These are phyloP conservation scores for Heterochromis multidens DNA, from an alignment of 2,113 vertebrate species.

Conservation along the genomic window DNA sequence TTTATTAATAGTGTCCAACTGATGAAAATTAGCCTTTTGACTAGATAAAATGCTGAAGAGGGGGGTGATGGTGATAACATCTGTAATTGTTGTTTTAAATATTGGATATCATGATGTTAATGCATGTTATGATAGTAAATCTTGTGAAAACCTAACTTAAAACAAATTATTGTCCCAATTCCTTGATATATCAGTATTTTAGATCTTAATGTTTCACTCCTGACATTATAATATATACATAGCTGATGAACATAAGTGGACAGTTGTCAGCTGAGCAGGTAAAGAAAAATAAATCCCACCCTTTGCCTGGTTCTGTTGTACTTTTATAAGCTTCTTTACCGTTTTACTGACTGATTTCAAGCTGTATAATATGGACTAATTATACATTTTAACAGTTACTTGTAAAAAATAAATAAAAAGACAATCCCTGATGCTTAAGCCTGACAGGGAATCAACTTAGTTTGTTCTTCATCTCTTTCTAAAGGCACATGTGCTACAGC, in stretches of 20 bases:
- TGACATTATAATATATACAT: neutral
- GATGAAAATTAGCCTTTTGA: rapidly evolving
- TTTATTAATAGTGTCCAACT: neutral
- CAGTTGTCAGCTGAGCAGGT: neutral
- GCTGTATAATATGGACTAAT: neutral
- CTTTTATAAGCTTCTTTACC: neutral
- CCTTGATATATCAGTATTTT: neutral
- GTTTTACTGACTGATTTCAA: rapidly evolving
- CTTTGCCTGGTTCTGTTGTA: rapidly evolving
- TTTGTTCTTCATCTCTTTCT: neutral
- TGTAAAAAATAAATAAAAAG: neutral
- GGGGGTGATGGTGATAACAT: too few relatives aligned
- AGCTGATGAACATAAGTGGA: neutral
- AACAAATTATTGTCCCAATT: neutral
- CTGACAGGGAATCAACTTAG: neutral
- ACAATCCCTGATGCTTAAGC: rapidly evolving
- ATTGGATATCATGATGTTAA: too few relatives aligned
- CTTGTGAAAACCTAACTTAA: too few relatives aligned
- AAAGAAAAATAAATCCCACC: rapidly evolving
- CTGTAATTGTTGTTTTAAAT: too few relatives aligned
- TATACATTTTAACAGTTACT: neutral
- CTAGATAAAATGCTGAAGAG: too few relatives aligned
- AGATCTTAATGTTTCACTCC: neutral
- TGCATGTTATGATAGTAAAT: too few relatives aligned
- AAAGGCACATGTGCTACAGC: rapidly evolving